A percentile compares a stretch with the other conserved stretches of the same genome.
These are phyloP conservation scores for Episyrphus balteatus DNA, from an alignment of 1,140 invertebrate genomes.

Conservation along the genomic window DNA sequence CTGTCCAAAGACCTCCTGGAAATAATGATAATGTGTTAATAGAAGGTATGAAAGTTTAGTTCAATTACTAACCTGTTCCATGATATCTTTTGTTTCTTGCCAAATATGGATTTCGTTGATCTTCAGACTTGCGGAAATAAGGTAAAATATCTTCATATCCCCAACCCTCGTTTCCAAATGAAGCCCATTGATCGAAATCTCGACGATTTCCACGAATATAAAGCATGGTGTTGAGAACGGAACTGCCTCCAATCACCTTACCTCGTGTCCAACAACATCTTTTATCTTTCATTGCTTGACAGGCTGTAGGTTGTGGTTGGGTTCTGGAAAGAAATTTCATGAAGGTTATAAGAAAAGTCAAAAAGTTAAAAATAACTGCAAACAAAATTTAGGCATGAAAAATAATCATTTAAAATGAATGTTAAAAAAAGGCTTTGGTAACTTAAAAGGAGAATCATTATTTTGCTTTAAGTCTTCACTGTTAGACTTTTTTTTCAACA, in stretches of 20 bases:
- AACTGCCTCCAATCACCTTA: conserved; percentile 77
- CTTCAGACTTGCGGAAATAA: conserved; percentile 80
- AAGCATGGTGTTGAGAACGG: conserved; percentile 79
- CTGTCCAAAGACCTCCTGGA: conserved; percentile 64
- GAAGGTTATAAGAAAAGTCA: too few relatives aligned
- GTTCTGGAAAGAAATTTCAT: conserved; percentile 51
- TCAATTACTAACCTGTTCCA: conserved; percentile 43
- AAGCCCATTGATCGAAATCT: conserved; percentile 85
- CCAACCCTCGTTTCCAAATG: conserved; percentile 81
- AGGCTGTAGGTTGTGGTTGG: conserved; percentile 72
- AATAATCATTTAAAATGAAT: too few relatives aligned
- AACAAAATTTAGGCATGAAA: too few relatives aligned
- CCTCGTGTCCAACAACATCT: conserved; percentile 76
- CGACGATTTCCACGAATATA: conserved; percentile 82
- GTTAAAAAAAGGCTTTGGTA: too few relatives aligned
- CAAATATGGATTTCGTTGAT: conserved; percentile 71
- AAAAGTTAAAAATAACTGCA: too few relatives aligned
- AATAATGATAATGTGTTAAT: not conserved
- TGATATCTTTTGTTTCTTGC: conserved; percentile 60
- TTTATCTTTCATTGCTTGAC: conserved; percentile 69
- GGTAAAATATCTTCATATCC: conserved; percentile 74
- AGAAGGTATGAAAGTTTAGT: not conserved
- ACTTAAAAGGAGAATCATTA: too few relatives aligned
- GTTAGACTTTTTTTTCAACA: too few relatives aligned
- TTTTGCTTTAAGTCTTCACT: too few relatives aligned